Conservation (phyloP, 2,113 vertebrate genomes). For the Terrapene triunguis region DNA sequence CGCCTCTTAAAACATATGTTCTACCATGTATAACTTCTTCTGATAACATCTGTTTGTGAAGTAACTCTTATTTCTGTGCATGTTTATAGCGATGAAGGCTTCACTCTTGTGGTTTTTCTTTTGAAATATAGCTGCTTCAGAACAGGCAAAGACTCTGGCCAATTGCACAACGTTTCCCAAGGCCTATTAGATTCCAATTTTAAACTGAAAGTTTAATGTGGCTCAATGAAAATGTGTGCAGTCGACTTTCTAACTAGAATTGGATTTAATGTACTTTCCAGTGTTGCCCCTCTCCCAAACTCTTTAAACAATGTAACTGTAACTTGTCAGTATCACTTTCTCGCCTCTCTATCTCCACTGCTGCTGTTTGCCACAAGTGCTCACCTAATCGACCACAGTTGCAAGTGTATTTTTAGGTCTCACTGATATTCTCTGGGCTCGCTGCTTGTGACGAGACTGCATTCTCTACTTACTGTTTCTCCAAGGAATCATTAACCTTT, state of each 20-base stretch:
- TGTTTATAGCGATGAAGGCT: neutral
- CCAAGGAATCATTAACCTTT: neutral
- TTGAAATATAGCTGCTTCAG: neutral
- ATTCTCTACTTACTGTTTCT: neutral
- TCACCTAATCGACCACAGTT: neutral
- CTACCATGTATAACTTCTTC: neutral
- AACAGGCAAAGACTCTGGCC: neutral
- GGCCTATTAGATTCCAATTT: neutral
- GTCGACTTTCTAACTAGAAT: neutral
- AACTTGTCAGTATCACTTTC: neutral
- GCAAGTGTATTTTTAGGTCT: neutral
- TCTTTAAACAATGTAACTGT: neutral
- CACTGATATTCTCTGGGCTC: fast-evolving
- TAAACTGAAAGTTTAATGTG: neutral
- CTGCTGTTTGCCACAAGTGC: neutral
- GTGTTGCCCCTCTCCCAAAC: neutral
- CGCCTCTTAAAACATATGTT: neutral
- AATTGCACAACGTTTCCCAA: constrained; percentile 5
- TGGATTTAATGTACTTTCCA: neutral
- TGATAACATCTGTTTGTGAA: neutral
- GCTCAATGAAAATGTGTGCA: neutral
- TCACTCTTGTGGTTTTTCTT: neutral
- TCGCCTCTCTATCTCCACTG: neutral
- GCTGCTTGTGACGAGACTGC: neutral
- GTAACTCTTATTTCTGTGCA: neutral